Evolutionary conservation across 2,113 vertebrate species (phyloP), one percentile per base, ranked within the genome.

Genomic region (Ascaphus truei): DNA sequence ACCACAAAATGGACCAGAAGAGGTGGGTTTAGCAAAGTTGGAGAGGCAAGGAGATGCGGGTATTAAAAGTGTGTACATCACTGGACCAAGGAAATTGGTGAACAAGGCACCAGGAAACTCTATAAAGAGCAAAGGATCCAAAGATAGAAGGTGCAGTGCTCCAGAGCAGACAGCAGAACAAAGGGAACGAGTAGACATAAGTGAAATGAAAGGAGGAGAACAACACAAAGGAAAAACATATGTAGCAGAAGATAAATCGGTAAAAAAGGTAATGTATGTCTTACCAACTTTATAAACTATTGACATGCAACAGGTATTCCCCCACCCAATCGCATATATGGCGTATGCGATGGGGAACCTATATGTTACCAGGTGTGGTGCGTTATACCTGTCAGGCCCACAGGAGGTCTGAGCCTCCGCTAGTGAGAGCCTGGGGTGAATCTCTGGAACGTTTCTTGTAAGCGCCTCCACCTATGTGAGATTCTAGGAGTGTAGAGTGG

Each of bases 101-200:
- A 27, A 22, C 6, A 48, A 47, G 23, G 20, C 13, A 7, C 29
- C 11, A 22, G 55, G 12, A 55, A 10, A 5, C 27, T 11, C 52
- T 20, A 10, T n/a, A 20, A 72, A 58, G 18, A 51, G 10, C 27
- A 55, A 39, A 34, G 60, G 15, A 13, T n/a, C 33, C 43, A 69
- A 72, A 50, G 41, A 41, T 10, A 51, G 51, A 9, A 33, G 63
- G n/a, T 22, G 10, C 60, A 73, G 66, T 55, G 51, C 73, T 27
- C 75, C 60, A 56, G 60, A 81, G 64, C 73, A 82, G 37, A 79
- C 74, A 45, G 52, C n/a, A 0, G 68, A 64, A 59, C 79, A 77
- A 72, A 76, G 64, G 31, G 76, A 76, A 0, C 77, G 77, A 33
- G 78, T 77, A 10, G 79, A 83, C 1, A 62, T 68, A 22, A 74